phyloP scores from a whole-genome alignment of 2,113 vertebrate species.

The Gavialis gangeticus region DNA sequence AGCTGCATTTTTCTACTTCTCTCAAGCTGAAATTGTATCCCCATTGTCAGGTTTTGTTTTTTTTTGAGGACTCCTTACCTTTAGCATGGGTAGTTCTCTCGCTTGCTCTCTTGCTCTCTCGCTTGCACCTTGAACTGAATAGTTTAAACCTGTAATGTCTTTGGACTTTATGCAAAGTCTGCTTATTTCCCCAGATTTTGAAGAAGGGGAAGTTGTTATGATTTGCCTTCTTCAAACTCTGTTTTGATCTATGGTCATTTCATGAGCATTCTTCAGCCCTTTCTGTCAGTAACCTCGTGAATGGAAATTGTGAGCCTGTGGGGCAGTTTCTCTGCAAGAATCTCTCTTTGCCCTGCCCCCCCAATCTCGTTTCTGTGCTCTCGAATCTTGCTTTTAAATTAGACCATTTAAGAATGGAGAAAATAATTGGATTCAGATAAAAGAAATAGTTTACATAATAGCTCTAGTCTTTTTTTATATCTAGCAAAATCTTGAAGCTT shows the following conservation, averaged over 20 bases:
- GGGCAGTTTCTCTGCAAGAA: background rate
- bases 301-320: background rate
- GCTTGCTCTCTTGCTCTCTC: background rate
- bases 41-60: background rate
- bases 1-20: no score
- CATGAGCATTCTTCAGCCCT: background rate
- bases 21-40: no score
- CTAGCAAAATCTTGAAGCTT: no score
- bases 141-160: background rate
- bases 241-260: background rate
- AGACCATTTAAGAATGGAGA: background rate
- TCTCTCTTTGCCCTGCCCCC: background rate
- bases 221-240: conserved; percentile 9
- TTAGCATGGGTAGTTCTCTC: conserved; percentile 9
- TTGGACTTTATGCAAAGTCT: background rate
- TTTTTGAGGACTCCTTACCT: background rate
- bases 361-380: no score
- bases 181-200: conserved; percentile 16
- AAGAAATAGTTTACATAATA: no score
- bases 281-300: conserved; percentile 13
- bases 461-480: background rate
- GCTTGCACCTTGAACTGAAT: background rate
- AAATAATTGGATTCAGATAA: background rate
- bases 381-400: background rate
- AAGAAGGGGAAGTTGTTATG: conserved; percentile 7